Conservation (phyloP, 2,888 invertebrate species). For the Yponomeuta sedellus region DNA sequence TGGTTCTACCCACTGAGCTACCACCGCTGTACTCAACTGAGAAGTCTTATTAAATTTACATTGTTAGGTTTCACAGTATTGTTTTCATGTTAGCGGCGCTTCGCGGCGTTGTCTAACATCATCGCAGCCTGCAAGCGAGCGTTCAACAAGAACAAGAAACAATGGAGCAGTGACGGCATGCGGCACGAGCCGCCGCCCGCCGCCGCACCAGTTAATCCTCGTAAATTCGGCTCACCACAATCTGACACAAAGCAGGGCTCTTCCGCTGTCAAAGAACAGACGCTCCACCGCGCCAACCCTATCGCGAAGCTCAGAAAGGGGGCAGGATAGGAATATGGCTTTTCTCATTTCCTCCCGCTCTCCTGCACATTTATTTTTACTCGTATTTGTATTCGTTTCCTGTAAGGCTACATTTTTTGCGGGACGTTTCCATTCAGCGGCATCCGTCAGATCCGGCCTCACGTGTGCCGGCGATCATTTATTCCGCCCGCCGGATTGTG, state of each 20-base stretch:
- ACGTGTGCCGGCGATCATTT: constrained; percentile 22
- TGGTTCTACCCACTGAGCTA: too few relatives aligned
- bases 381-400: constrained; percentile 71
- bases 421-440: constrained; percentile 48
- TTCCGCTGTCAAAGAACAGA: constrained; percentile 18
- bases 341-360: constrained; percentile 59
- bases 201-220: constrained; percentile 49
- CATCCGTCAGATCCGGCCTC: constrained; percentile 22
- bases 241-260: constrained; percentile 51
- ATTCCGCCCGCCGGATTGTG: constrained; percentile 20
- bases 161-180: neutral
- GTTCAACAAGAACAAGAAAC: constrained; percentile 17
- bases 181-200: constrained; percentile 21
- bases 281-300: constrained; percentile 23
- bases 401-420: constrained; percentile 61
- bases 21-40: too few relatives aligned
- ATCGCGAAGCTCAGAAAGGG: constrained; percentile 26
- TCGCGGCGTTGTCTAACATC: neutral
- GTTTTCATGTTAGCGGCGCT: neutral
- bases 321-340: constrained; percentile 55
- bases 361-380: constrained; percentile 65
- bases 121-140: neutral
- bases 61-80: neutral
- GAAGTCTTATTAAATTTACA: too few relatives aligned
- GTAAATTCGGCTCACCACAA: constrained; percentile 43